Conservation (phyloP, 2,888 invertebrate genomes). For the Drosophila pseudotalamancana region DNA sequence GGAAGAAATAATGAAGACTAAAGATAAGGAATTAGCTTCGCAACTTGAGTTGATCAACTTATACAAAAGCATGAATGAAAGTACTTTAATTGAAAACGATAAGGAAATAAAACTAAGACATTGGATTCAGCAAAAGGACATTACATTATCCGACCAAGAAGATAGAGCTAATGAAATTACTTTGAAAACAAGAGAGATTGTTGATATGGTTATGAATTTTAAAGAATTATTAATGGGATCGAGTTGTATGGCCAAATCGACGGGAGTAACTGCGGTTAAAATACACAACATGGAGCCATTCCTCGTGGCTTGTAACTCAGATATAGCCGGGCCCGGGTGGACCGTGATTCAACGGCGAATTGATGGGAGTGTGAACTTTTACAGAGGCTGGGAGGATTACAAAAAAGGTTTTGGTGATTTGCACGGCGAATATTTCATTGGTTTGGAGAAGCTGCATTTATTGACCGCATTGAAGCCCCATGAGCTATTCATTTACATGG, state of each 20-base stretch:
- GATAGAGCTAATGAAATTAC: no score
- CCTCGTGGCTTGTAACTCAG: constrained; percentile 85
- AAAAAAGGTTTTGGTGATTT: constrained; percentile 88
- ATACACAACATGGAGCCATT: constrained; percentile 83
- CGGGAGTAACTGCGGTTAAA: not conserved
- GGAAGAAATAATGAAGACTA: not conserved
- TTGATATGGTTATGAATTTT: no score
- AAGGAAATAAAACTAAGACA: not conserved
- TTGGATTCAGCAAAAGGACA: no score
- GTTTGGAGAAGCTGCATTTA: constrained; percentile 87
- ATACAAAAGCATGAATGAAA: not conserved
- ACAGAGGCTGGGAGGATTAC: constrained; percentile 87
- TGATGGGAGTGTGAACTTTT: constrained; percentile 88
- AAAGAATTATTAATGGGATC: no score
- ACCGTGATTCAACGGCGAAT: constrained; percentile 84
- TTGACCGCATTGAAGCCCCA: constrained; percentile 78
- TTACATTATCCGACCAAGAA: no score
- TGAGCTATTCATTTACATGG: constrained; percentile 87
- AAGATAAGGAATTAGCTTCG: not conserved
- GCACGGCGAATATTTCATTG: constrained; percentile 88
- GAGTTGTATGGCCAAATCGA: not conserved
- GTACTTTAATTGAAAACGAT: not conserved
- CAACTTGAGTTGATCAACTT: not conserved
- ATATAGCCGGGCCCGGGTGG: constrained; percentile 86
- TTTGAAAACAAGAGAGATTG: no score